phyloP scores from a whole-genome alignment of 2,797 vertebrate species.

The Pelodytes ibericus region DNA sequence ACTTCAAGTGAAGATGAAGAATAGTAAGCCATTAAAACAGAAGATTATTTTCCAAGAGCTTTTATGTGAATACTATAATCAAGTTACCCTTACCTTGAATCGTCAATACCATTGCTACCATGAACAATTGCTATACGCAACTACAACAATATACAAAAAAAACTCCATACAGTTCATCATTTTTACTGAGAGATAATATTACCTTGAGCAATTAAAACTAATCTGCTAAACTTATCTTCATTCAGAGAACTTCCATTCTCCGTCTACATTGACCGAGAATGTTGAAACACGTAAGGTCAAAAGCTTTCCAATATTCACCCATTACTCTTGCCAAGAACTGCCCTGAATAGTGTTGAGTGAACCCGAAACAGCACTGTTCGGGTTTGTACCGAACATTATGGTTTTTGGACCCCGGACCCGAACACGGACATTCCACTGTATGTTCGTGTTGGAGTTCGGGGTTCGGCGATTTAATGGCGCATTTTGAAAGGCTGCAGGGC shows the following conservation, averaged over 20 bases:
- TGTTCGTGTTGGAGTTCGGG: too few relatives aligned
- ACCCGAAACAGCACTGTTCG: too few relatives aligned
- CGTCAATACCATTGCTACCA: background rate
- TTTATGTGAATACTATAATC: slow-evolving; percentile 10
- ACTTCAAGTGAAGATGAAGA: background rate
- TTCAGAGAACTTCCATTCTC: slow-evolving; percentile 26
- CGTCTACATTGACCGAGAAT: slow-evolving; percentile 11
- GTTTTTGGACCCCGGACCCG: too few relatives aligned
- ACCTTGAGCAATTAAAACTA: slow-evolving; percentile 38
- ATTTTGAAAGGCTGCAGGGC: too few relatives aligned
- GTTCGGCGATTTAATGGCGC: too few relatives aligned
- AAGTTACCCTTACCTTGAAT: slow-evolving; percentile 30
- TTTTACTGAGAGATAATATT: slow-evolving; percentile 22
- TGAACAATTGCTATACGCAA: background rate
- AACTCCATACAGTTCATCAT: slow-evolving; percentile 12
- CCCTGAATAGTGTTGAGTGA: too few relatives aligned
- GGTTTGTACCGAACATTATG: too few relatives aligned
- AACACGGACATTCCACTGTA: too few relatives aligned
- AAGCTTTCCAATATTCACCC: slow-evolving; percentile 4
- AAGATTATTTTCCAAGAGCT: slow-evolving; percentile 11
- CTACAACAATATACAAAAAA: background rate
- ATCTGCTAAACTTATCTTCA: slow-evolving; percentile 30
- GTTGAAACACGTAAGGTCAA: background rate
- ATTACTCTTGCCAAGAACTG: slow-evolving; percentile 10
- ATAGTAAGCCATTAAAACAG: background rate